These are phyloP conservation scores for Clostera curtula DNA, from an alignment of 2,888 invertebrate species.

Conservation along the genomic window DNA sequence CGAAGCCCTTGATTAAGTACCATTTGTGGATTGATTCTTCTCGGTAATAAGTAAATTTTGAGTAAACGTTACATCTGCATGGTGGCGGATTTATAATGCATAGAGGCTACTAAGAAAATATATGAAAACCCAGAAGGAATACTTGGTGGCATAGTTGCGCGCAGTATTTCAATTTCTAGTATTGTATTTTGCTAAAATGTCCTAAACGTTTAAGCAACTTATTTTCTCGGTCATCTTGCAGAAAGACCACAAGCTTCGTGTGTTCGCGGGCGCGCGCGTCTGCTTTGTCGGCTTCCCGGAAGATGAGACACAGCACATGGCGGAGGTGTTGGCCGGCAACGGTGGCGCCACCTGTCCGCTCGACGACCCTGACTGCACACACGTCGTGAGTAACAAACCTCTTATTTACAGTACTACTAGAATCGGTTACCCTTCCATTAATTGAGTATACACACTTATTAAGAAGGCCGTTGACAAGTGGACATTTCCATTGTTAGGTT, in stretches of 20 bases:
- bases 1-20: too few species aligned
- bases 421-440: too few species aligned
- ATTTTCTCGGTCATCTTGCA: constrained; percentile 33
- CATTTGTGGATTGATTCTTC: too few species aligned
- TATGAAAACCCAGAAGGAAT: too few species aligned
- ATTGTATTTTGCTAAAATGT: background rate
- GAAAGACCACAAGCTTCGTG: constrained; percentile 85
- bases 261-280: constrained; percentile 90
- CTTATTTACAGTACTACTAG: background rate
- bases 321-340: constrained; percentile 89
- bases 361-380: constrained; percentile 90
- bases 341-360: constrained; percentile 86
- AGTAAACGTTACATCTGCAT: too few species aligned
- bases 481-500: too few species aligned
- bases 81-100: too few species aligned
- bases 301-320: constrained; percentile 94
- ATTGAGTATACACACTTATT: too few species aligned
- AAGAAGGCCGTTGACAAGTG: too few species aligned
- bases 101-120: too few species aligned
- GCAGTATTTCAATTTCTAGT: background rate
- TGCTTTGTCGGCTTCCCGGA: constrained; percentile 93
- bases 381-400: constrained; percentile 83
- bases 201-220: background rate
- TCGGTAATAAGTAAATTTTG: too few species aligned
- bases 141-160: background rate